Base-by-base conservation (phyloP, 2,797 vertebrate genomes). In the Danio kyathit region DNA sequence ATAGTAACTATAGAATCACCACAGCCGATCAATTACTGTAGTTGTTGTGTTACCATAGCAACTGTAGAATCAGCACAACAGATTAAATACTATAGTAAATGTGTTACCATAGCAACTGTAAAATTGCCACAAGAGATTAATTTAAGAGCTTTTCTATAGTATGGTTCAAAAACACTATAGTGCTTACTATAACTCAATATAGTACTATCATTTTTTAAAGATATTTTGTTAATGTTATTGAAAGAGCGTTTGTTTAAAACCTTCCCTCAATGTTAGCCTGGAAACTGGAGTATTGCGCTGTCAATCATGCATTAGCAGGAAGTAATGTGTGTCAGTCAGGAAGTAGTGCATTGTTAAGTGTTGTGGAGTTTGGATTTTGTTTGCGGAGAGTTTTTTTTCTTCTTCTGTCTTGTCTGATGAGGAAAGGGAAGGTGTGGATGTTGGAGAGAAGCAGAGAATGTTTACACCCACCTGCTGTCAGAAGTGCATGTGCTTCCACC, bases 401-500 rank as follows among this genome's bases (percentile, higher is more conserved):
- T 10, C 63, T 10, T 44, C n/a, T 16, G 9, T 29, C 14, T 54
- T 54, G 60, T 72, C 52, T 72, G 38, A 41, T 29, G 73, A 71
- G 79, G 48, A 59, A 73, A 41, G 77, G 69, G 75, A 76, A 79
- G 60, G 66, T 82, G 72, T 79, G 66, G 60, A 56, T 82, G 60
- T 29, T 54, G 5, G 10, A 40, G 48, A 63, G 69, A 81, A 78
- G 74, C 17, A 29, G 49, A 48, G 73, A 40, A 76, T 80, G 40
- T 82, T 71, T 85, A 76, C 70, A 75, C 46, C 64, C 43, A 48
- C 57, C 38, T 81, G 51, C 59, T 71, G 79, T 77, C 78, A 81
- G 74, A 81, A 17, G 17, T 21, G n/a, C 8, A 12, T 38, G 56
- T 52, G 66, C 46, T 43, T 76, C 46, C 19, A 9, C 61, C 54